Evolutionary conservation across 2,113 vertebrate genomes (phyloP), one percentile per base, ranked within the genome.

Genomic region (Bubo bubo): DNA sequence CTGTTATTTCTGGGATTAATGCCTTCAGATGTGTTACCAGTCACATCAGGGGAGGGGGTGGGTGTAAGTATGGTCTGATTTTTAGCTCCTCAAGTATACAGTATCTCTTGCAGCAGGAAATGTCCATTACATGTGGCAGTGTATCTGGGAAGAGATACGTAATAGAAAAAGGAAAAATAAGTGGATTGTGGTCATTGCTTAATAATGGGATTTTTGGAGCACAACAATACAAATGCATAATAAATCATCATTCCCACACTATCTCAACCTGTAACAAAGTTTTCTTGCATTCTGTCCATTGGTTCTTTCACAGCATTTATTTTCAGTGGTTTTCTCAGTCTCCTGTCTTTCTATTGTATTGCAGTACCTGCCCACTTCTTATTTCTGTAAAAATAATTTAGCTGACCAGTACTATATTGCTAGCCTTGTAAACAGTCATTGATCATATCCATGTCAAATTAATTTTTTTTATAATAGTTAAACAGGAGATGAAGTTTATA

Each of bases 221-320:
- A n/a, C 45, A 70, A 12, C 7, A 45, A 12, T 47, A 23, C 30
- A 30, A 14, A 8, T 62, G 8, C 53, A 7, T 60, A 27, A 7
- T 8, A 35, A 37, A 4, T 76, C 0, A 0, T 45, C 14, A 10
- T 47, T 76, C 23, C 39, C 21, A 32, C 15, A 10, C 26, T 49
- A 30, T 45, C 26, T 68, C 17, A 59, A 8, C 9, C 14, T 2
- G 0, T 7, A n/a, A 16, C 34, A 14, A 58, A 23, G 9, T 37
- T 81, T 90, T 59, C n/a, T 67, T 63, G 6, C 5, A 6, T 85
- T 19, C 27, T 70, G 37, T 11, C 14, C 8, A 1, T n/a, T 50
- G 47, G 9, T 49, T 60, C 6, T 75, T 73, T 49, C 41, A n/a
- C 21, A 77, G 50, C 14, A 22, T 58, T 81, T 82, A 7, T 26